phyloP scores from a whole-genome alignment of 2,888 invertebrate genomes.

The Ennomos fuscantarius region DNA sequence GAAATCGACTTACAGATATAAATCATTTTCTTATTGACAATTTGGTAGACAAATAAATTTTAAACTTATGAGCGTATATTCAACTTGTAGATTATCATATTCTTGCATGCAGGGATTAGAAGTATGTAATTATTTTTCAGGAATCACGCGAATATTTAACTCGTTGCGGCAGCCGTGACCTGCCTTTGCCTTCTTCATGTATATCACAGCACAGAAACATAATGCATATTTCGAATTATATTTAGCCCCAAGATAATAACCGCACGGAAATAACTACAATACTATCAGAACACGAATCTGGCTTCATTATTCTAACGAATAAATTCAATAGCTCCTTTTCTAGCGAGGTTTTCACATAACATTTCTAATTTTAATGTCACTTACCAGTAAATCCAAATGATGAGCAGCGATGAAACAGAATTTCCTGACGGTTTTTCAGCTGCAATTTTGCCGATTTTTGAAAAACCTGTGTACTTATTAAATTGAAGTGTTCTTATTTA shows the following conservation, averaged over 20 bases:
- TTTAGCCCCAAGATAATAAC: conserved; percentile 36
- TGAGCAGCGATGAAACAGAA: background rate
- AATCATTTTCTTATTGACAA: too few species aligned
- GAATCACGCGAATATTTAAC: conserved; percentile 11
- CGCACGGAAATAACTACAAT: conserved; percentile 46
- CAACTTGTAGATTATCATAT: background rate
- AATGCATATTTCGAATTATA: conserved; percentile 39
- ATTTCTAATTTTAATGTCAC: conserved; percentile 15
- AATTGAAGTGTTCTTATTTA: conserved; percentile 45
- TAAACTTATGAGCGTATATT: background rate
- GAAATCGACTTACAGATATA: background rate
- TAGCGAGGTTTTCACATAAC: conserved; percentile 32
- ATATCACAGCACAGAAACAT: conserved; percentile 21
- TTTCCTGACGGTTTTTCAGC: conserved; percentile 11
- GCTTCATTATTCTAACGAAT: conserved; percentile 59
- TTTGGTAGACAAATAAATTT: too few species aligned
- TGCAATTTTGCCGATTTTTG: conserved; percentile 13
- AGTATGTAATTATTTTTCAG: background rate
- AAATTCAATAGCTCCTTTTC: conserved; percentile 20
- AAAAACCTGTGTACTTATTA: conserved; percentile 7
- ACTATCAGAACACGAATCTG: conserved; percentile 47
- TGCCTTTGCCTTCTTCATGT: conserved; percentile 12
- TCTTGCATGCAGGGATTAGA: background rate
- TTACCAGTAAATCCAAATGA: conserved; percentile 28
- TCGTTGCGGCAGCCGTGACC: conserved; percentile 23